Evolutionary conservation across 2,888 invertebrate genomes (phyloP).

Genomic region (Cremastinae sp.): DNA sequence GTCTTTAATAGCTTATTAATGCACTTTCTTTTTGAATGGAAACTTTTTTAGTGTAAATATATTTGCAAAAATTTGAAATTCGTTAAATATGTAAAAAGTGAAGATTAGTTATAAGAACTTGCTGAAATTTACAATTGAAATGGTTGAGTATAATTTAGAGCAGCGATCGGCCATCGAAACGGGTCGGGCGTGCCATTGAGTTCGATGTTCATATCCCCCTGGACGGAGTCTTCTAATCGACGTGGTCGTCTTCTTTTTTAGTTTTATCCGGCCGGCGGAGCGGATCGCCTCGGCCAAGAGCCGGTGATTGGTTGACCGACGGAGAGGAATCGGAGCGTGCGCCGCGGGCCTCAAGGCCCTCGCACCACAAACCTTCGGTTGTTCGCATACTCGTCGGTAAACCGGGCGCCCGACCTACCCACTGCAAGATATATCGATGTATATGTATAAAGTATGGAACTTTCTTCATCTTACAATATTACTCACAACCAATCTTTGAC

Average conservation of each 20-base stretch:
- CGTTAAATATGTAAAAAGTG: not conserved
- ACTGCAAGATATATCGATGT: not conserved
- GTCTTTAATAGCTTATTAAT: too few relatives aligned
- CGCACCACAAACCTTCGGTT: conserved; percentile 67
- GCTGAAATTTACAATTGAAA: conserved; percentile 2
- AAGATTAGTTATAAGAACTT: not conserved
- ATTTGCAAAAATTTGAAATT: too few relatives aligned
- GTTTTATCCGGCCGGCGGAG: conserved; percentile 65
- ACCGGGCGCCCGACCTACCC: too few relatives aligned
- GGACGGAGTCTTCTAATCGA: conserved; percentile 63
- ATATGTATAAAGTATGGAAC: conserved; percentile 5
- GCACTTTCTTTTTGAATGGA: too few relatives aligned
- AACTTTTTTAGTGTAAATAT: too few relatives aligned
- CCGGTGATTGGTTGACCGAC: conserved; percentile 77
- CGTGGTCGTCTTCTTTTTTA: conserved; percentile 68
- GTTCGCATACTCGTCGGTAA: too few relatives aligned
- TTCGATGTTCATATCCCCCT: conserved; percentile 59
- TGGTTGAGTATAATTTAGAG: conserved; percentile 61
- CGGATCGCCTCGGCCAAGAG: conserved; percentile 68
- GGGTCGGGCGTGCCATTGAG: conserved; percentile 61
- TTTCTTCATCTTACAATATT: conserved; percentile 76
- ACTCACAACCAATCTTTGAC: conserved; percentile 78
- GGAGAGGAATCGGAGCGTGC: conserved; percentile 65
- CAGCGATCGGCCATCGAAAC: conserved; percentile 76
- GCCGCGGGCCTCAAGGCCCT: conserved; percentile 75